phyloP scores from a whole-genome alignment of 2,888 invertebrate species.

The Lamellibrachia satsuma region DNA sequence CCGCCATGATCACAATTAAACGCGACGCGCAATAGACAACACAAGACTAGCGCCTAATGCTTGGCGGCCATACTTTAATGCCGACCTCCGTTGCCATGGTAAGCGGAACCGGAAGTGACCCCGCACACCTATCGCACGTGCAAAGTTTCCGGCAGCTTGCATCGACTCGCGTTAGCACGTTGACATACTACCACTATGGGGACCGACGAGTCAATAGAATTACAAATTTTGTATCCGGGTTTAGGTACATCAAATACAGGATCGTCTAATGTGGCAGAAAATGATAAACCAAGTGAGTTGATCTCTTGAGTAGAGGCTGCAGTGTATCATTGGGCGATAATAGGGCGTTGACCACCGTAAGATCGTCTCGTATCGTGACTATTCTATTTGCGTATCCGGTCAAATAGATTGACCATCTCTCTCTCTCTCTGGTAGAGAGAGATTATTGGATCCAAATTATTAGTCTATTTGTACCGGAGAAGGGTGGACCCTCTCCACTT shows the following conservation, averaged over 20 bases:
- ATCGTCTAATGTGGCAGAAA: neutral
- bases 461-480: no score
- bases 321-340: no score
- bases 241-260: neutral
- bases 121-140: conserved; percentile 12
- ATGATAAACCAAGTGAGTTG: neutral
- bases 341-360: no score
- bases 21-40: neutral
- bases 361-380: no score
- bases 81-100: neutral
- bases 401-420: no score
- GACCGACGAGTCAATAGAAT: neutral
- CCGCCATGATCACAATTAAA: neutral
- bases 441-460: no score
- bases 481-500: no score
- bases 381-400: no score
- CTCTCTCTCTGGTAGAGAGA: no score
- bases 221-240: conserved; percentile 8
- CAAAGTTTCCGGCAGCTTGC: neutral
- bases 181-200: neutral
- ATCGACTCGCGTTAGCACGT: neutral
- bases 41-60: neutral
- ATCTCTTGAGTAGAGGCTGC: neutral
- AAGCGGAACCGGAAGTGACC: neutral
- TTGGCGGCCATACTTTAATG: conserved; percentile 12